Base-by-base conservation (phyloP, 2,797 vertebrate genomes). In the Jordanella pulchra region DNA sequence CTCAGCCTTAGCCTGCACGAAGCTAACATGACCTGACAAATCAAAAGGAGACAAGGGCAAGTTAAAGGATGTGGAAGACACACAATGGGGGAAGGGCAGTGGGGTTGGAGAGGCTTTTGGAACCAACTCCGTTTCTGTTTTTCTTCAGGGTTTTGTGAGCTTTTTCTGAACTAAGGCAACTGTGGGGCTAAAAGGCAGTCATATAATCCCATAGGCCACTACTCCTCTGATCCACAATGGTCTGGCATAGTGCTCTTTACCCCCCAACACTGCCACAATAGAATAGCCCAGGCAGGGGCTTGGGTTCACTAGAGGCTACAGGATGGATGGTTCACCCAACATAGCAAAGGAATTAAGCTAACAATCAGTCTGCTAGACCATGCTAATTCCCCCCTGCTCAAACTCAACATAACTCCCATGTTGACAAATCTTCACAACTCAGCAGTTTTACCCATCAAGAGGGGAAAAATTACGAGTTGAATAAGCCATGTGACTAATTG, bases 21-120 rank as follows among this genome's bases (percentile, higher is more conserved):
- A 90, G 83, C 86, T 91, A 93, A 93, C 88, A 64, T 86, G 90
- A 94, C 89, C 90, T 91, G 91, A 93, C 90, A 93, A 90, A 91
- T 84, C 81, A 64, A 79, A 81, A 80, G 68, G 84, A 84, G 86
- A 63, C 51, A 53, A 79, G 79, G 75, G 79, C 71, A 85, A 79
- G 58, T 76, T 74, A 75, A 77, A 67, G 76, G 87, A 82, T 76
- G 78, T 27, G 75, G 84, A 80, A 83, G 67, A 71, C 55, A 83
- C 60, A 64, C 60, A 42, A 17, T 6, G 15, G 47, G 60, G 35
- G 35, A 17, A n/a, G 60, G 60, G 60, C 54, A 50, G 70, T 73
- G 73, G 58, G 60, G 67, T 64, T 44, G 70, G 77, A 71, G 76
- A 63, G 39, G 77, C 80, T 78, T 64, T 44, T 83, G 79, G 81